These are phyloP conservation scores for Syncerus caffer DNA, from an alignment of 2,797 vertebrate genomes.

Conservation along the genomic window DNA sequence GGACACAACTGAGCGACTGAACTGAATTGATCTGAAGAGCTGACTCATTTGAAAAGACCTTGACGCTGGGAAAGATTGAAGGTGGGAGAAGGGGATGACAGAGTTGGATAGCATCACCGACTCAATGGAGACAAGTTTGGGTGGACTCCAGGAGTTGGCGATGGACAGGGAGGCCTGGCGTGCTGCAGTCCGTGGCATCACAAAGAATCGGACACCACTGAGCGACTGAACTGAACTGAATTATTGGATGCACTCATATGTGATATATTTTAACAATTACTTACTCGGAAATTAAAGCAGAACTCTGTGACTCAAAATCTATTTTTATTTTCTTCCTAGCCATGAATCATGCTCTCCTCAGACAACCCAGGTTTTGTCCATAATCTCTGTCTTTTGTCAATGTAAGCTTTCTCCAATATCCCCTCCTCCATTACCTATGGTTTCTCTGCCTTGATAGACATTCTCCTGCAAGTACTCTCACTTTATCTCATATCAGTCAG, in stretches of 20 bases:
- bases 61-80: not conserved
- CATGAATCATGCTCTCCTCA: not conserved
- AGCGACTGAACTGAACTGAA: not conserved
- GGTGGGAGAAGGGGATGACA: fast-evolving
- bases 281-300: not conserved
- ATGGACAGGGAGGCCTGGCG: not conserved
- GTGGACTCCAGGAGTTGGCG: not conserved
- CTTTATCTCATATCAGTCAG: not conserved
- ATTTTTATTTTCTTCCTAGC: not conserved
- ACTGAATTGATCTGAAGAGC: not conserved
- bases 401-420: not conserved
- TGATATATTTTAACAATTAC: not conserved
- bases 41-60: not conserved
- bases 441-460: not conserved
- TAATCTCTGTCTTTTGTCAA: not conserved
- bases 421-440: not conserved
- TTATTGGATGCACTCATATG: not conserved
- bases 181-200: not conserved
- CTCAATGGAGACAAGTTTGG: not conserved
- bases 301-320: not conserved
- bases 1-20: no score
- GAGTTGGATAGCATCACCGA: not conserved
- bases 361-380: not conserved
- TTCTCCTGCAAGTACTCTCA: not conserved
- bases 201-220: fast-evolving